Evolutionary conservation across 1,140 invertebrate species (phyloP), one percentile per base, ranked within the genome.

Genomic region (Anastatus disparis): DNA sequence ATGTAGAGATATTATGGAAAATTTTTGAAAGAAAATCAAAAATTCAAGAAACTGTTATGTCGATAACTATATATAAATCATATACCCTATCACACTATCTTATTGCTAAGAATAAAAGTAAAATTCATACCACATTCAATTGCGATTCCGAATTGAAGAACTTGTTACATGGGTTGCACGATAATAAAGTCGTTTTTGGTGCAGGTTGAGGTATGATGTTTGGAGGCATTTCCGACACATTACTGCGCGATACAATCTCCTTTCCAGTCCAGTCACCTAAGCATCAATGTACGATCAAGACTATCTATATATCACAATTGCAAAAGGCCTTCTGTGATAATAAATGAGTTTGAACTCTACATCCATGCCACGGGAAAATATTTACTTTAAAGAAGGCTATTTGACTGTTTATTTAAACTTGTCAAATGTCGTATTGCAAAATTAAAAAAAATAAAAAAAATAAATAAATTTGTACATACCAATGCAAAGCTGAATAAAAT

Each of bases 341-440:
- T 84, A 84, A 85, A 86, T 86, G 71, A 86, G 83, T 83, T 86
- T 86, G 83, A 86, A 79, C 84, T 80, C 82, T 86, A 86, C 83
- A 85, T 85, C 82, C 80, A 86, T 85, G 84, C 83, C 77, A 82
- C 78, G 78, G 78, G 75, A 81, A 83, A 81, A 76, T 64, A 58
- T 65, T 55, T 59, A 76, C 77, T 79, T 26, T 70, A 12, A 65
- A 71, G 27, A 40, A 71, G 65, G 40, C 40, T 2, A 46, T 27
- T 48, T 42, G 13, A 48, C 8, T 48, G 1, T n/a, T n/a, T n/a
- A n/a, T n/a, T n/a, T n/a, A n/a, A n/a, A n/a, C n/a, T n/a, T n/a
- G n/a, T n/a, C n/a, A n/a, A n/a, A n/a, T n/a, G n/a, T n/a, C n/a
- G n/a, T n/a, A n/a, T n/a, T n/a, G n/a, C n/a, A n/a, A n/a, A n/a